phyloP scores from a whole-genome alignment of 2,888 invertebrate genomes.

The Athalia cordata region DNA sequence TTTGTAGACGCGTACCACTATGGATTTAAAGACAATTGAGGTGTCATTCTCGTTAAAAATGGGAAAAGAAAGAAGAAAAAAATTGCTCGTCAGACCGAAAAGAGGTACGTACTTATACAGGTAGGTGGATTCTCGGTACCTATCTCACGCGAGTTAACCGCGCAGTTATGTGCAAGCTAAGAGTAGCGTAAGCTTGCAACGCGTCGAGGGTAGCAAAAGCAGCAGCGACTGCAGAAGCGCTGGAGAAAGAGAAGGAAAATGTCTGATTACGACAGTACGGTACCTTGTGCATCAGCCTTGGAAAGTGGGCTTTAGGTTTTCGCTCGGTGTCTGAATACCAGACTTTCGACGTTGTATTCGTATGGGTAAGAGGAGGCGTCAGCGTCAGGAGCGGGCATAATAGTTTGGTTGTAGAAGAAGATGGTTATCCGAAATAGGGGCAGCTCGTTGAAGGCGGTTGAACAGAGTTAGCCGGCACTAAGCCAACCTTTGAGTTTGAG shows the following conservation, averaged over 20 bases:
- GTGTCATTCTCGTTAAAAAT: slow-evolving; percentile 13
- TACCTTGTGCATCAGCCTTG: slow-evolving; percentile 11
- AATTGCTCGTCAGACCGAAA: slow-evolving; percentile 19
- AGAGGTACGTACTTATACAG: slow-evolving; percentile 2
- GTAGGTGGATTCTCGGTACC: neutral
- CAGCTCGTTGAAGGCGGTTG: slow-evolving; percentile 6
- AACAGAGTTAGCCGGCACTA: neutral
- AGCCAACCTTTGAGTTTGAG: neutral
- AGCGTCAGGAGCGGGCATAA: neutral
- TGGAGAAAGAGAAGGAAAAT: neutral
- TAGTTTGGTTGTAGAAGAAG: neutral
- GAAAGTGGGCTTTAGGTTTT: too few species aligned
- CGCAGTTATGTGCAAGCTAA: slow-evolving; percentile 20
- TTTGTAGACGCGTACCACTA: neutral
- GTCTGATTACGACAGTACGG: slow-evolving; percentile 31
- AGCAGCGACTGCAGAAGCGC: neutral
- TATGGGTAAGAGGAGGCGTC: neutral
- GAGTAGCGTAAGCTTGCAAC: slow-evolving; percentile 29
- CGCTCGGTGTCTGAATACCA: slow-evolving; percentile 8
- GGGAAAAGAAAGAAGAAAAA: neutral
- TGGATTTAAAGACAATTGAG: slow-evolving; percentile 7
- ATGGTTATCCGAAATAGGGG: slow-evolving; percentile 26
- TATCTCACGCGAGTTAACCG: slow-evolving; percentile 38
- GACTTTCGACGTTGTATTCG: neutral
- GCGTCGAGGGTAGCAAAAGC: slow-evolving; percentile 15